phyloP scores from a whole-genome alignment of 2,888 invertebrate species.

The Chorisops tibialis region DNA sequence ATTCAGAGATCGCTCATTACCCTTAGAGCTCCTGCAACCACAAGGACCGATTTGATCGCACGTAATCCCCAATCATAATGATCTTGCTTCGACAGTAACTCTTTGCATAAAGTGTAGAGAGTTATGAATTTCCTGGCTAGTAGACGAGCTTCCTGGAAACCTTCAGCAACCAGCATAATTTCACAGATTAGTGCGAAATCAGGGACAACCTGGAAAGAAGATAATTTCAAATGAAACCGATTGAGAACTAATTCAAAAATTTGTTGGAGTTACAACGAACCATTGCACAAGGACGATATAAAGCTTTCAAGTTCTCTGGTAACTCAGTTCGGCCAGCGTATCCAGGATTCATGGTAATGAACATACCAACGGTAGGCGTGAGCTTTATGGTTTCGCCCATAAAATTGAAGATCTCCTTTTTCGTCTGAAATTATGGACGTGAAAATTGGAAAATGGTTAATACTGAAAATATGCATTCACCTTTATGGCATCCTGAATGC shows the following conservation, averaged over 20 bases:
- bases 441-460: not conserved
- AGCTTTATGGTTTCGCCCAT: conserved; percentile 77
- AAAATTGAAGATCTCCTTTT: conserved; percentile 77
- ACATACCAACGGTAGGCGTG: conserved; percentile 79
- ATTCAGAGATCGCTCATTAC: too few species aligned
- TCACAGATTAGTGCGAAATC: conserved; percentile 95
- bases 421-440: conserved; percentile 48
- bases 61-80: conserved; percentile 96
- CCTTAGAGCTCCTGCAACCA: conserved; percentile 89
- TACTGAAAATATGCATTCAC: conserved; percentile 27
- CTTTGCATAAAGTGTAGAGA: conserved; percentile 83
- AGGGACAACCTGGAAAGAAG: conserved; percentile 63
- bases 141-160: conserved; percentile 86
- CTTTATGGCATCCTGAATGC: conserved; percentile 82
- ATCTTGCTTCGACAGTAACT: conserved; percentile 89
- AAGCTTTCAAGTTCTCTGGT: conserved; percentile 74
- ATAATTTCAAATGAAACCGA: too few species aligned
- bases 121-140: conserved; percentile 93
- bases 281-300: conserved; percentile 91
- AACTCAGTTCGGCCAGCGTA: conserved; percentile 89
- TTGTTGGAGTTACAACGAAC: too few species aligned
- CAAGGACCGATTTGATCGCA: conserved; percentile 92
- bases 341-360: conserved; percentile 96
- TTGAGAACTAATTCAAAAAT: too few species aligned
- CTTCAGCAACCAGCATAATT: conserved; percentile 95